These are phyloP conservation scores for Mycetomoellerius zeteki DNA, from an alignment of 1,140 invertebrate species.

Conservation along the genomic window DNA sequence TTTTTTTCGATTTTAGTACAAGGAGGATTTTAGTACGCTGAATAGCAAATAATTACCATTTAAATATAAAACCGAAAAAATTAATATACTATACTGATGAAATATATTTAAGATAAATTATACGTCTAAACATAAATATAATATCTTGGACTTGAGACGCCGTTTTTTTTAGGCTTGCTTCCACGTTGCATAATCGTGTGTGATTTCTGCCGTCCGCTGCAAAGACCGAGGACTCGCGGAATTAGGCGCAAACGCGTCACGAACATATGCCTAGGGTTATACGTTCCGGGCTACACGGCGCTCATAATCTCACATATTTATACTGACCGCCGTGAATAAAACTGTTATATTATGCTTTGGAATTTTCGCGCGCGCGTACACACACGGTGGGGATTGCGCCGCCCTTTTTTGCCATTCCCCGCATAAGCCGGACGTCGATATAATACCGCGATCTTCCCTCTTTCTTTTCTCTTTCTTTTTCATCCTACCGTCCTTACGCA, in stretches of 20 bases:
- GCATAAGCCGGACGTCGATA: constrained; percentile 42
- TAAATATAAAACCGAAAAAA: not conserved
- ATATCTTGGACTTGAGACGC: not conserved
- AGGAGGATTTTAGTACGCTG: too few species aligned
- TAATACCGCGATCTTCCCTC: constrained; percentile 31
- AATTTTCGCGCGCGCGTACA: constrained; percentile 32
- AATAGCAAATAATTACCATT: too few species aligned
- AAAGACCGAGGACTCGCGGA: constrained; percentile 32
- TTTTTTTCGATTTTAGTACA: too few species aligned
- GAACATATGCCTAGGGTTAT: constrained; percentile 23
- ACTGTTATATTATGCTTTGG: constrained; percentile 72
- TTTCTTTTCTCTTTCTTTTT: constrained; percentile 11
- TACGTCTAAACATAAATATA: not conserved
- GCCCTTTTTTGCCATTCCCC: constrained; percentile 49
- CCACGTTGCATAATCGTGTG: not conserved
- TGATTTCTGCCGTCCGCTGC: not conserved
- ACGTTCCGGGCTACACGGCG: constrained; percentile 32
- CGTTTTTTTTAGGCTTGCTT: not conserved
- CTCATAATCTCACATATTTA: constrained; percentile 76
- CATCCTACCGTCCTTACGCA: constrained; percentile 20
- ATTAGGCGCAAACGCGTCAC: constrained; percentile 70
- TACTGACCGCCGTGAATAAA: constrained; percentile 71
- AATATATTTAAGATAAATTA: not conserved
- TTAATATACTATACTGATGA: not conserved
- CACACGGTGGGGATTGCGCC: not conserved